These are phyloP conservation scores for Enteromius argenteus DNA, from an alignment of 2,797 vertebrate genomes.

Conservation along the genomic window DNA sequence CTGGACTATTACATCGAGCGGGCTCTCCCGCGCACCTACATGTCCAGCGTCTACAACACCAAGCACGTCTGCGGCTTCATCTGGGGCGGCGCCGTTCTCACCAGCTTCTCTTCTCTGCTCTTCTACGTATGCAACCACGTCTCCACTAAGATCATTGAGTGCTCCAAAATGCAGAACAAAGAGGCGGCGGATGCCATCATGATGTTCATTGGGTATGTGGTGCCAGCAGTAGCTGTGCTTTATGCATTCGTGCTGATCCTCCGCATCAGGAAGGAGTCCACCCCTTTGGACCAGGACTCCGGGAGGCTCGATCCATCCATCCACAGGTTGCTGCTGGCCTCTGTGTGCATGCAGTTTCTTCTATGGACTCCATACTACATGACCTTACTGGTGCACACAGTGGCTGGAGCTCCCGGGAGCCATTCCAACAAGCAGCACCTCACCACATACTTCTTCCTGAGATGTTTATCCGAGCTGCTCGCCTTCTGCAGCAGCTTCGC, in stretches of 20 bases:
- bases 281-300: conserved; percentile 90
- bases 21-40: conserved; percentile 93
- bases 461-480: conserved; percentile 86
- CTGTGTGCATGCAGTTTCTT: conserved; percentile 90
- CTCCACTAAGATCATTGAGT: conserved; percentile 91
- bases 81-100: conserved; percentile 96
- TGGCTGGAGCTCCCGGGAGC: conserved; percentile 79
- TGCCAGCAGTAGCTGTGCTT: conserved; percentile 88
- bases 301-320: conserved; percentile 90
- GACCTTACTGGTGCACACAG: conserved; percentile 87
- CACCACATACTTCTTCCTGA: conserved; percentile 82
- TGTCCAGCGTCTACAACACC: conserved; percentile 98
- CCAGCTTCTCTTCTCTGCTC: conserved; percentile 95
- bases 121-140: conserved; percentile 97
- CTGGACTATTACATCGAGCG: conserved; percentile 97
- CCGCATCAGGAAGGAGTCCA: conserved; percentile 89
- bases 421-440: conserved; percentile 68
- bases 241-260: conserved; percentile 90
- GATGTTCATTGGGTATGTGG: conserved; percentile 93
- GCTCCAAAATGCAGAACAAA: conserved; percentile 95
- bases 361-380: conserved; percentile 96
- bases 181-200: conserved; percentile 93
- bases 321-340: conserved; percentile 90
- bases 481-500: conserved; percentile 94
- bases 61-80: conserved; percentile 96